Base-by-base conservation (phyloP, 2,113 vertebrate genomes). In the Progne subis region DNA sequence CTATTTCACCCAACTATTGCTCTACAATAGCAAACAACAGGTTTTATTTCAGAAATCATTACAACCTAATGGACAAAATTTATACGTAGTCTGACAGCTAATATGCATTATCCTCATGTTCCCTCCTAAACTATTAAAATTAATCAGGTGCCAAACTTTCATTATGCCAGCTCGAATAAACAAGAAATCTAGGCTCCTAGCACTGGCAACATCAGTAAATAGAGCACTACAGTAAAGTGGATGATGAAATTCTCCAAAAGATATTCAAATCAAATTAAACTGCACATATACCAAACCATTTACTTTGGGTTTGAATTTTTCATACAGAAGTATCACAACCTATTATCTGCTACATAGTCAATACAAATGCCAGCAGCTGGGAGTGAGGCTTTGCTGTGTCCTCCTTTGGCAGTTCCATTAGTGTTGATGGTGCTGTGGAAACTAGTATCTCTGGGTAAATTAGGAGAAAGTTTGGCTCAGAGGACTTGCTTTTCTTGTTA, bases 131-230 rank as follows among this genome's bases (percentile, higher is more conserved):
- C 94, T 96, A 97, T 97, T 97, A 98, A 98, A 98, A 98, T 97
- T 98, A 97, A 98, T 97, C 96, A 97, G 97, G 96, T 97, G 96
- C 97, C 97, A 98, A 97, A 98, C 90, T 97, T 97, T 94, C 94
- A 97, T 97, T 97, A 97, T 94, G 94, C 85, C 53, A 86, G 52
- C 50, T 94, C 94, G 96, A 97, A 97, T 97, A 98, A 97, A 98
- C 91, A 97, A 96, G 96, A 97, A 95, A 93, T 90, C 52, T 68
- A 80, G 91, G 82, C 87, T 97, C 74, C 84, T 52, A 85, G 57
- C 69, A 76, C 56, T 71, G 63, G 75, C 93, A 96, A 92, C 96
- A 93, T 90, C 95, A 92, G 92, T 88, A 97, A 97, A 96, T 83
- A 96, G 56, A 97, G 74, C 52, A 88, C 52, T 65, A 88, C 94